These are phyloP conservation scores for Prorops nasuta DNA, from an alignment of 1,140 invertebrate species.

Conservation along the genomic window DNA sequence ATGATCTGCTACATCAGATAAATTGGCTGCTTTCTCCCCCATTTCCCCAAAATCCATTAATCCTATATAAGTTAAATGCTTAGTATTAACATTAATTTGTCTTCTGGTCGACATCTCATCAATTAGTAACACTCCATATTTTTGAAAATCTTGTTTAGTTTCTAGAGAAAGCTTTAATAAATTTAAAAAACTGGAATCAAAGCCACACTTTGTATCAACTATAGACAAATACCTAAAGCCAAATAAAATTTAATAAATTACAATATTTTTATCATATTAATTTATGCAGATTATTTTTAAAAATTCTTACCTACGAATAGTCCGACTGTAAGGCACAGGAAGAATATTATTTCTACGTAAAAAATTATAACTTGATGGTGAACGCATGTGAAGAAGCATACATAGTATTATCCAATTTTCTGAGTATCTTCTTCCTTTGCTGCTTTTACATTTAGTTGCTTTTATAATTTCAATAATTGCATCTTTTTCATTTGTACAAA, in stretches of 20 bases:
- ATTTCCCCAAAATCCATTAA: slow-evolving; percentile 14
- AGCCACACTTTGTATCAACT: slow-evolving; percentile 10
- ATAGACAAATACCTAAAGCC: slow-evolving; percentile 9
- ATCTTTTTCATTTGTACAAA: slow-evolving; percentile 6
- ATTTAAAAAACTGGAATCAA: slow-evolving; percentile 13
- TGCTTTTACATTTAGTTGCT: slow-evolving; percentile 10
- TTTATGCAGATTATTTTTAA: slow-evolving; percentile 1
- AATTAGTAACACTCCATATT: slow-evolving; percentile 7
- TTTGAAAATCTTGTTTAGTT: slow-evolving; percentile 10
- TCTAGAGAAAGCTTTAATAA: background rate
- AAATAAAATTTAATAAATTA: background rate
- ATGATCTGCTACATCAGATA: slow-evolving; percentile 9
- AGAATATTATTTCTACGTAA: slow-evolving; percentile 13
- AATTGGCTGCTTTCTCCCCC: background rate
- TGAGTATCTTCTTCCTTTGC: slow-evolving; percentile 16
- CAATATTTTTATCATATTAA: background rate
- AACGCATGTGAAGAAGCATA: slow-evolving; percentile 19
- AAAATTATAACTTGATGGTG: slow-evolving; percentile 15
- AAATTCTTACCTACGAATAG: slow-evolving; percentile 16
- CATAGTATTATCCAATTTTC: slow-evolving; percentile 20
- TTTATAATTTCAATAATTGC: slow-evolving; percentile 11
- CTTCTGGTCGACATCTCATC: slow-evolving; percentile 12
- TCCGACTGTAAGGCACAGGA: slow-evolving; percentile 16
- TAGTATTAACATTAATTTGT: slow-evolving; percentile 5
- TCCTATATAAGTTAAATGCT: slow-evolving; percentile 8